Evolutionary conservation across 2,797 vertebrate genomes (phyloP).

Genomic region (Fundulus diaphanus): DNA sequence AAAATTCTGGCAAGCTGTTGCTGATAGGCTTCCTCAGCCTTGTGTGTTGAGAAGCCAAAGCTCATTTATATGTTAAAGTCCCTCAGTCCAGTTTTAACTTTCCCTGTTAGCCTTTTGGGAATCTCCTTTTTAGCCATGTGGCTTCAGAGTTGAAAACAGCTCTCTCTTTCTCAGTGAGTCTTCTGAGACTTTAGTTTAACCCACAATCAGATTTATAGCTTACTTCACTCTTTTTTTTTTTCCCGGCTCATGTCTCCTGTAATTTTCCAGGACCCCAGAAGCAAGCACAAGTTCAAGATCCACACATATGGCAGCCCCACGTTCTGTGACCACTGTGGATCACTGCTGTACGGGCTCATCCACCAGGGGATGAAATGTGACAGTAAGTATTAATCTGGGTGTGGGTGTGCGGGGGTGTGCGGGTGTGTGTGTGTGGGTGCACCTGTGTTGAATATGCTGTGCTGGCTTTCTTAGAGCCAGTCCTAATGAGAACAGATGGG

Average conservation of each 20-base stretch:
- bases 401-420: constrained; percentile 7
- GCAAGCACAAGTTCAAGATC: constrained; percentile 99
- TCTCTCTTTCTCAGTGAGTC: not conserved
- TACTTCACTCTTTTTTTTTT: no score
- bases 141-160: not conserved
- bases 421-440: constrained; percentile 14
- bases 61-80: constrained; percentile 9
- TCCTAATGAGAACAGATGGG: constrained; percentile 74
- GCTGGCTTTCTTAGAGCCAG: constrained; percentile 39
- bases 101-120: not conserved
- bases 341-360: constrained; percentile 94
- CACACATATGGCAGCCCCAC: constrained; percentile 96
- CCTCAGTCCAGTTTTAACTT: constrained; percentile 1
- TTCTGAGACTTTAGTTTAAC: not conserved
- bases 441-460: constrained; percentile 37
- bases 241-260: constrained; percentile 1
- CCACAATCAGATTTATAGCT: not conserved
- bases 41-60: not conserved
- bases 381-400: constrained; percentile 84
- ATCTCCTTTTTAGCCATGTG: not conserved
- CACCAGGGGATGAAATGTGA: constrained; percentile 99
- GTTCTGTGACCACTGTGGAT: constrained; percentile 98
- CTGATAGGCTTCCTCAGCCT: not conserved
- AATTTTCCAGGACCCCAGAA: constrained; percentile 89
- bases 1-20: not conserved